Evolutionary conservation across 2,113 vertebrate genomes (phyloP), one percentile per base, ranked within the genome.

Genomic region (Trematomus loennbergii): DNA sequence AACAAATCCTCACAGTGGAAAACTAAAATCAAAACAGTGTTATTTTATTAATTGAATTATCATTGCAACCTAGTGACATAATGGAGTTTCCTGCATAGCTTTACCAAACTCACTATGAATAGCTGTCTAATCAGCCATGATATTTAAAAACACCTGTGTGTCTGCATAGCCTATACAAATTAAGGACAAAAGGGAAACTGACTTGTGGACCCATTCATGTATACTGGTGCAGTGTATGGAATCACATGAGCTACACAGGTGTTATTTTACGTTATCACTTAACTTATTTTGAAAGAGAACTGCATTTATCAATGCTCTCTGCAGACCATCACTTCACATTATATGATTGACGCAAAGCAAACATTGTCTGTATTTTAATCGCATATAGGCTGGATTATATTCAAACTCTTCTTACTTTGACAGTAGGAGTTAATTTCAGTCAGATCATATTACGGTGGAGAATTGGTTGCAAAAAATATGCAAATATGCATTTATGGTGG

Each of bases 391-490:
- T 20, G 59, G 49, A 61, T 65, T 72, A 16, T 62, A 45, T 25
- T 33, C 4, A 9, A 55, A 6, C 5, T 67, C 66, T 40, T 36
- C n/a, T 7, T 33, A 17, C 58, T 49, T 46, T 12, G 54, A 25
- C 33, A 55, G 43, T n/a, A 45, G 49, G 70, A 69, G 36, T 29
- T 33, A 49, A 75, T 67, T 79, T 52, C 16, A 72, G 46, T 53
- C n/a, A 40, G 36, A 40, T 40, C 36, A 17, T 40, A 55, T 72
- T 46, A 52, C 55, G 53, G 10, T 62, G 18, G 2, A 66, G 43
- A 29, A 58, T 60, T 65, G 25, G n/a, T 73, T 80, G 81, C 66
- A 79, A 83, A 62, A 70, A 55, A 82, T 25, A 66, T 65, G 53
- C 58, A 63, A 80, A 70, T 69, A 25, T 10, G 2, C 15, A 71